Conservation (phyloP, 2,888 invertebrate species). For the Entomobrya multifasciata region DNA sequence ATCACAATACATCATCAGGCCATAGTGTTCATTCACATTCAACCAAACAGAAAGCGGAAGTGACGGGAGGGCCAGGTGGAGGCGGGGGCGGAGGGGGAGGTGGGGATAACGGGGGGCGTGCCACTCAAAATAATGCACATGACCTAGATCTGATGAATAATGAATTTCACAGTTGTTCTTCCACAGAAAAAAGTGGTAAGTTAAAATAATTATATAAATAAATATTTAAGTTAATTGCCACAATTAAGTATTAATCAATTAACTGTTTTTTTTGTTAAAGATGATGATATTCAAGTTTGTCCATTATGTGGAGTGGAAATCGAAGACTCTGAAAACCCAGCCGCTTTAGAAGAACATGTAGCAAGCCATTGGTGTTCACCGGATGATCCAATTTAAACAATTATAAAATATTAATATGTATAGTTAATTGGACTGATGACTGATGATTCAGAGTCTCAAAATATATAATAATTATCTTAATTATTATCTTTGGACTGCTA, state of each 20-base stretch:
- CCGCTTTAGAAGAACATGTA: slow-evolving; percentile 79
- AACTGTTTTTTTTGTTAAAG: slow-evolving; percentile 61
- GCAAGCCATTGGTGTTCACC: slow-evolving; percentile 79
- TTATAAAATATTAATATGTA: too few species aligned
- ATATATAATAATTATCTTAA: too few species aligned
- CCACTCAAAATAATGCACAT: too few species aligned
- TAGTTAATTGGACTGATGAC: slow-evolving; percentile 26
- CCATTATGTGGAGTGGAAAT: slow-evolving; percentile 79
- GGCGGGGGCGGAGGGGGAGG: too few species aligned
- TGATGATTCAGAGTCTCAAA: slow-evolving; percentile 51
- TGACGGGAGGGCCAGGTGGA: too few species aligned
- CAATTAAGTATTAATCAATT: neutral
- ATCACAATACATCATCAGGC: too few species aligned
- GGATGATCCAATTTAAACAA: slow-evolving; percentile 70
- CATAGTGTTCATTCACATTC: slow-evolving; percentile 71
- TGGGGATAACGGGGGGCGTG: too few species aligned
- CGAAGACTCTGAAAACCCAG: slow-evolving; percentile 77
- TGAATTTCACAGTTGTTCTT: slow-evolving; percentile 75
- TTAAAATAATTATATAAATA: neutral
- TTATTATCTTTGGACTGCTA: slow-evolving; percentile 54
- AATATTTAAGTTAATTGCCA: neutral
- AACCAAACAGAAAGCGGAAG: slow-evolving; percentile 60
- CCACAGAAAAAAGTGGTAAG: slow-evolving; percentile 74
- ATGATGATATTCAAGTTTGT: slow-evolving; percentile 78
- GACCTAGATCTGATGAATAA: slow-evolving; percentile 72